Evolutionary conservation across 2,113 vertebrate species (phyloP), one percentile per base, ranked within the genome.

Genomic region (Struthidea cinerea): DNA sequence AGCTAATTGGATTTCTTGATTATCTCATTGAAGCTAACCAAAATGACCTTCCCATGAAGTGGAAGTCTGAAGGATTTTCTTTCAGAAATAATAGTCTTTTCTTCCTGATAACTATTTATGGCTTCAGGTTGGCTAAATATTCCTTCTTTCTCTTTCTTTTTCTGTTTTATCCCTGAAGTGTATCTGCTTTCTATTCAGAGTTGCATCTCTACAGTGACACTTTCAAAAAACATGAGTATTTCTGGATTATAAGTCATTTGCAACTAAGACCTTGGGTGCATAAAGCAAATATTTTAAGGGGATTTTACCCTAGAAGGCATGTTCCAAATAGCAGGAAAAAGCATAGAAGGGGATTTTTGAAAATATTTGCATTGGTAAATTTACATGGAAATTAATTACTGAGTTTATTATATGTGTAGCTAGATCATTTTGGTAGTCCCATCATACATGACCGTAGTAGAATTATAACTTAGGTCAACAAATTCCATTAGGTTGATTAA

Each of bases 1-100:
- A 77, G 39, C 76, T 96, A 97, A 89, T 60, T 93, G 67, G 46
- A 91, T 95, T 96, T 93, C 63, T 93, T 94, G n/a, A 91, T 93
- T 95, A 91, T 87, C 52, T 91, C 2, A 1, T 24, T 84, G 76
- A 77, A 94, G 26, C 16, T 82, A 92, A 71, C 71, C 59, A 94
- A 95, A 94, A 87, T 73, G 42, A 80, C 71, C 64, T 91, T 96
- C 60, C 33, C 14, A 5, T 23, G 21, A 87, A 93, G 61, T 46
- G 69, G 69, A 87, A 91, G n/a, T 39, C 57, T 71, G 61, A 95
- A 87, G 88, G 35, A 78, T 86, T 88, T 91, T 74, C 65, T 94
- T 85, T 96, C 63, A 78, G 24, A 92, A 94, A 87, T 52, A 94
- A 74, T 73, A 56, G 18, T 46, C 39, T 69, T 88, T 95, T 95